A percentile compares a stretch with the other conserved stretches of the same genome.
Conservation (phyloP, 2,888 invertebrate genomes). For the Tipula helvola region DNA sequence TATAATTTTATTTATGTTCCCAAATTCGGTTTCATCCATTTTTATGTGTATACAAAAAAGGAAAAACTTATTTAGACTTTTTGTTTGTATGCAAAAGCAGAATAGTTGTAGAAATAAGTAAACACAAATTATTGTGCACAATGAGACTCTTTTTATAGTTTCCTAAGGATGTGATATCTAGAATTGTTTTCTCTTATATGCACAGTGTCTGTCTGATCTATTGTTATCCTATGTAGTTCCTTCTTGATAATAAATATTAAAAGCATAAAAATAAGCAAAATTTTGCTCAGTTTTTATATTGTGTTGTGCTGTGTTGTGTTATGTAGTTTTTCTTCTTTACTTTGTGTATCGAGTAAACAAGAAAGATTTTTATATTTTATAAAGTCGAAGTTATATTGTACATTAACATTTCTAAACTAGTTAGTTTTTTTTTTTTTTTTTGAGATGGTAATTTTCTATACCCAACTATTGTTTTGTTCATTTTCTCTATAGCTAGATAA, state of each 20-base stretch:
- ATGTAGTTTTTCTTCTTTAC: not conserved
- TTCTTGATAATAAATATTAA: slow-evolving; percentile 1
- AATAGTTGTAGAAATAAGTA: not conserved
- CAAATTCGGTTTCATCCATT: not conserved
- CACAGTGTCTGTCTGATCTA: not conserved
- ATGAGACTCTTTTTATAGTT: not conserved
- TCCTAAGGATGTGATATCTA: not conserved
- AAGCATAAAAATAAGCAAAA: not conserved
- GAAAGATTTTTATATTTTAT: not conserved
- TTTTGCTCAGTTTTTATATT: not conserved
- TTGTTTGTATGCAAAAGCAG: not conserved
- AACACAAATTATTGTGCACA: not conserved
- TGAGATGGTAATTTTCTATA: not conserved
- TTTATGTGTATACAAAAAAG: not conserved
- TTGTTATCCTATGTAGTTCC: not conserved
- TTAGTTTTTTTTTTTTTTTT: not conserved
- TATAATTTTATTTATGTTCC: not conserved
- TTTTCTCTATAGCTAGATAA: slow-evolving; percentile 4
- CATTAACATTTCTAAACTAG: not conserved
- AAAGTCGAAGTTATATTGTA: not conserved
- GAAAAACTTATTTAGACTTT: slow-evolving; percentile 4
- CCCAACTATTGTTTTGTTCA: not conserved
- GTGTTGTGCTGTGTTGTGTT: not conserved
- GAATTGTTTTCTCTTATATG: not conserved
- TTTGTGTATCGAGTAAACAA: not conserved